A percentile compares a stretch with the other conserved stretches of the same genome.
phyloP scores from a whole-genome alignment of 2,797 vertebrate genomes.

The Argya squamiceps region DNA sequence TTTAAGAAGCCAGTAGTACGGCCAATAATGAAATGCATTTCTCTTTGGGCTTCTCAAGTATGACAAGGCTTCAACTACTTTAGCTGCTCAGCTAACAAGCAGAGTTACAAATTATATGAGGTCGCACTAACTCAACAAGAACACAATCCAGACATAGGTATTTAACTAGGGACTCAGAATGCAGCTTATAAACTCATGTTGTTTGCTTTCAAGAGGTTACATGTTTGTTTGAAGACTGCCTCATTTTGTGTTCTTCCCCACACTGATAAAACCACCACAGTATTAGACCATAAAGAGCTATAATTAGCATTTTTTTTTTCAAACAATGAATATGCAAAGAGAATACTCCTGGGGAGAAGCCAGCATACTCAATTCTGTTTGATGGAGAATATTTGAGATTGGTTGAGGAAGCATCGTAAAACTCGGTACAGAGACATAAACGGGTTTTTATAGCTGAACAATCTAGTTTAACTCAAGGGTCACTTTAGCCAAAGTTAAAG shows the following conservation, averaged over 20 bases:
- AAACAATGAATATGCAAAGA: background rate
- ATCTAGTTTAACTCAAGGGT: background rate
- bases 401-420: background rate
- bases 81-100: background rate
- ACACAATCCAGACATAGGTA: background rate
- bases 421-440: background rate
- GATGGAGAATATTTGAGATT: background rate
- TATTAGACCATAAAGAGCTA: background rate
- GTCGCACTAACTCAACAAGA: background rate
- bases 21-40: background rate
- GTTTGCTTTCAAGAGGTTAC: background rate
- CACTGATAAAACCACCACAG: background rate
- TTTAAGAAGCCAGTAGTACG: background rate
- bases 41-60: background rate
- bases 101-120: background rate
- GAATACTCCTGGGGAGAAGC: background rate
- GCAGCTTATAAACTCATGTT: background rate
- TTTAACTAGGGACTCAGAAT: background rate
- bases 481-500: background rate
- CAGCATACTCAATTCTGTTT: background rate
- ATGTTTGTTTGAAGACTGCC: background rate
- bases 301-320: background rate
- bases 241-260: background rate
- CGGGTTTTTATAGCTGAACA: background rate
- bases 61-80: background rate